Conservation (phyloP, 2,113 vertebrate genomes). For the Euleptes europaea region DNA sequence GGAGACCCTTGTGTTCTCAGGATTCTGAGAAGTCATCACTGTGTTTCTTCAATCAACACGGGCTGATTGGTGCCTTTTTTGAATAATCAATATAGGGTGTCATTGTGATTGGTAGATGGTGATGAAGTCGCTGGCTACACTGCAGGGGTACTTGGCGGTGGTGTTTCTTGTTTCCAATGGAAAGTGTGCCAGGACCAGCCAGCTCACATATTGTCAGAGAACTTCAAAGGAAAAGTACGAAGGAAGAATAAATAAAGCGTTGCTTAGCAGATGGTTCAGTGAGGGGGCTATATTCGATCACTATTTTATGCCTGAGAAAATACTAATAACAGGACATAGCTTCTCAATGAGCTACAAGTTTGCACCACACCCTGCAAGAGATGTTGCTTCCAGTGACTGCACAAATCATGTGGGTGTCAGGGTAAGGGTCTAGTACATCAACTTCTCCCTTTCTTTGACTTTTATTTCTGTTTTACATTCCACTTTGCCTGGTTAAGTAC, state of each 20-base stretch:
- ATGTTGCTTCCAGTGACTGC: neutral
- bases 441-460: conserved; percentile 13
- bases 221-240: neutral
- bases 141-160: neutral
- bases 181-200: neutral
- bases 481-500: neutral
- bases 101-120: neutral
- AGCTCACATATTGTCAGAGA: neutral
- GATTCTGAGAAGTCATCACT: too few species aligned
- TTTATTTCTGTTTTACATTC: conserved; percentile 16
- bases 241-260: too few species aligned
- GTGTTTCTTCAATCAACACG: neutral
- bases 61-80: neutral
- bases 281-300: neutral
- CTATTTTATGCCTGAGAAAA: neutral
- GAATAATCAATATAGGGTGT: neutral
- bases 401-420: neutral
- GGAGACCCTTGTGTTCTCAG: neutral
- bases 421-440: neutral
- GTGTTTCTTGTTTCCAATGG: neutral
- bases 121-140: neutral
- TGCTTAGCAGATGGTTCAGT: neutral
- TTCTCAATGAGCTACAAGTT: neutral
- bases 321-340: neutral
- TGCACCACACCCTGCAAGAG: neutral